Evolutionary conservation across 2,888 invertebrate species (phyloP).

Genomic region (Lycaena phlaeas): DNA sequence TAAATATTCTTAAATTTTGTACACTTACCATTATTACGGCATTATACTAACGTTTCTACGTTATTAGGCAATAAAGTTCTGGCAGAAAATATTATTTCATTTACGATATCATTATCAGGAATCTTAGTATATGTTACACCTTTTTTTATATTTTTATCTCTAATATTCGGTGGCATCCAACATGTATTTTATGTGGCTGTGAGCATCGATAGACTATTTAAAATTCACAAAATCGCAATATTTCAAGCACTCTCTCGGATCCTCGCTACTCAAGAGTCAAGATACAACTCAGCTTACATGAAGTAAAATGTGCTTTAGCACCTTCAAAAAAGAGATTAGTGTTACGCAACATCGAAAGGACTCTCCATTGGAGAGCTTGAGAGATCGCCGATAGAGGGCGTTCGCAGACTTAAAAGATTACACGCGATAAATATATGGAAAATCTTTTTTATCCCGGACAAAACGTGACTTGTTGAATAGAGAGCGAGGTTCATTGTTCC

Average conservation of each 20-base stretch:
- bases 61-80: too few relatives aligned
- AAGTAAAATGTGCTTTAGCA: slow-evolving; percentile 1
- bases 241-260: not conserved
- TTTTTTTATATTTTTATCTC: too few relatives aligned
- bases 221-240: slow-evolving; percentile 4
- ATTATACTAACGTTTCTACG: too few relatives aligned
- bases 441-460: slow-evolving; percentile 1
- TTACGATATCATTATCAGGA: too few relatives aligned
- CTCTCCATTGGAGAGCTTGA: not conserved
- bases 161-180: too few relatives aligned
- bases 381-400: slow-evolving; percentile 3
- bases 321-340: not conserved
- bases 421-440: not conserved
- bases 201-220: not conserved
- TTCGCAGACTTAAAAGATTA: not conserved
- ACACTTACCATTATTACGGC: too few relatives aligned
- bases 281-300: slow-evolving; percentile 1
- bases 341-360: not conserved
- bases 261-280: not conserved
- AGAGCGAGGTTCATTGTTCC: too few relatives aligned
- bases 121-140: too few relatives aligned
- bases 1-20: too few relatives aligned
- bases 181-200: too few relatives aligned
- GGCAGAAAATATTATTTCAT: too few relatives aligned
- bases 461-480: slow-evolving; percentile 1